Evolutionary conservation across 2,797 vertebrate species (phyloP), one percentile per base, ranked within the genome.

Genomic region (Eremophila alpestris): DNA sequence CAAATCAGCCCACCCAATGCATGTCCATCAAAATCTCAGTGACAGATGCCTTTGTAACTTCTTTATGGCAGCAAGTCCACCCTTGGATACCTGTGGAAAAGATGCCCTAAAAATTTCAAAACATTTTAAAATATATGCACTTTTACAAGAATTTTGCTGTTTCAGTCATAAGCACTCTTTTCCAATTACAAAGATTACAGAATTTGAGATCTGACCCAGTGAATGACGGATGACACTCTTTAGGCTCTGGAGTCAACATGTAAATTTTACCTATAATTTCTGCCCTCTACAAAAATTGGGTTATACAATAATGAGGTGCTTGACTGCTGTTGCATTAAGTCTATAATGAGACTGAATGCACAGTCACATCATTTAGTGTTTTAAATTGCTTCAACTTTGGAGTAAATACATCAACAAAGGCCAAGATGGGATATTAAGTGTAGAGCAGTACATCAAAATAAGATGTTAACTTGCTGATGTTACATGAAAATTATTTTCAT

Each of bases 371-470:
- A 54, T 59, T 94, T 94, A 54, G 32, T 73, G 83, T 67, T 93
- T 79, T 74, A 70, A 93, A 75, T 76, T 90, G 78, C 58, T 64
- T 68, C 36, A 93, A 27, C 82, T 89, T 71, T 13, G 11, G 67
- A 94, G 74, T 83, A 96, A 97, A 94, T 83, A 71, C 27, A 84
- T 89, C 70, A 87, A 71, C 83, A 71, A 87, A 91, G 77, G 86
- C 60, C 5, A 14, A 92, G 67, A 20, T 18, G 40, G 70, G 93
- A 78, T 87, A 92, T 83, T 80, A 95, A 95, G 43, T 65, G 49
- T 48, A 77, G 65, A 90, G 32, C 75, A 91, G 78, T 79, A 93
- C 38, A 91, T 93, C 82, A 88, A 73, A 94, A 29, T 45, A 76
- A 40, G 65, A 36, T 30, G 60, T 59, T 85, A 40, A 88, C 94